These are phyloP conservation scores for Drosophila erecta DNA, from an alignment of 1,140 invertebrate species.

Conservation along the genomic window DNA sequence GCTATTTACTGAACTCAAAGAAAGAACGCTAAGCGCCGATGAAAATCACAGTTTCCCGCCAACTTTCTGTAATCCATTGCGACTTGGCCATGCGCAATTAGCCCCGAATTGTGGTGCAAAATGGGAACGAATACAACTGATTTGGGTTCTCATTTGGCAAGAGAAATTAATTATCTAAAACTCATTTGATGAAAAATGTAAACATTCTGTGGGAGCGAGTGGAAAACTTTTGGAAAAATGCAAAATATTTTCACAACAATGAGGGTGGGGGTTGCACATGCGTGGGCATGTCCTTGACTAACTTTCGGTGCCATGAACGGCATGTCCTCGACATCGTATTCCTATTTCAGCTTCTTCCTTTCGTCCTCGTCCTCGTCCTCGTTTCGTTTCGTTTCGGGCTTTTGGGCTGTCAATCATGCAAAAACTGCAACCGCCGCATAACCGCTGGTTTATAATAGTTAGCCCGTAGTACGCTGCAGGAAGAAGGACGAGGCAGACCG, in stretches of 20 bases:
- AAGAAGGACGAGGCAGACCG: constrained; percentile 4
- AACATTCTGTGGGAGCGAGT: constrained; percentile 39
- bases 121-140: constrained; percentile 20
- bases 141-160: constrained; percentile 27
- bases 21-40: constrained; percentile 1
- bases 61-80: neutral
- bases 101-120: constrained; percentile 25
- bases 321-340: constrained; percentile 20
- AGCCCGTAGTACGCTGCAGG: constrained; percentile 34
- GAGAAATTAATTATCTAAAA: constrained; percentile 66
- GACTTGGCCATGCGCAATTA: constrained; percentile 14
- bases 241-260: constrained; percentile 35
- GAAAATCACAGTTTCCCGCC: neutral
- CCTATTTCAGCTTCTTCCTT: neutral
- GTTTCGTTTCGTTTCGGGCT: constrained; percentile 43
- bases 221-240: constrained; percentile 45
- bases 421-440: constrained; percentile 79
- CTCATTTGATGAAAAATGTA: constrained; percentile 54
- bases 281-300: constrained; percentile 75
- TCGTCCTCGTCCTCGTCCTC: constrained; percentile 22
- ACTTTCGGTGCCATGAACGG: constrained; percentile 33
- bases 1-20: neutral
- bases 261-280: constrained; percentile 32
- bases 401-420: constrained; percentile 80
- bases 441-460: constrained; percentile 80